These are phyloP conservation scores for Microplitis deprimator DNA, from an alignment of 2,888 invertebrate species.

Conservation along the genomic window DNA sequence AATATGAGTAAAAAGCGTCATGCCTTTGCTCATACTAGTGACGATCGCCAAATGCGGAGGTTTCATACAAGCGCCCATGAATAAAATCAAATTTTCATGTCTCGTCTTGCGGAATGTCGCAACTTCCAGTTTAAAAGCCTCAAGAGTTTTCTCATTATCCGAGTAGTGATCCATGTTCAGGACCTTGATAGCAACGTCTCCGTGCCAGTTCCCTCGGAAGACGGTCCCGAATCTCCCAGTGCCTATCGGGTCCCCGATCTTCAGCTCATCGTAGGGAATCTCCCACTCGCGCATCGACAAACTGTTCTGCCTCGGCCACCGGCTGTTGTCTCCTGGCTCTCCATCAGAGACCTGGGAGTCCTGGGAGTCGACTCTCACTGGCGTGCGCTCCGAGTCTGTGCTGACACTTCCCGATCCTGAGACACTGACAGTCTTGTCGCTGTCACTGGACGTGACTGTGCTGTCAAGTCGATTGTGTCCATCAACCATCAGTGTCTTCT, in stretches of 20 bases:
- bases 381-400: conserved; percentile 87
- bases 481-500: conserved; percentile 74
- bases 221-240: conserved; percentile 95
- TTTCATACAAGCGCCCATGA: conserved; percentile 99
- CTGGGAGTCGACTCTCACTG: conserved; percentile 86
- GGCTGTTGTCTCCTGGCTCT: conserved; percentile 72
- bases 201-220: conserved; percentile 96
- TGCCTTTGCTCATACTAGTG: conserved; percentile 96
- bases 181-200: conserved; percentile 97
- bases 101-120: conserved; percentile 97
- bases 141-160: conserved; percentile 88
- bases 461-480: conserved; percentile 73
- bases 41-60: conserved; percentile 96
- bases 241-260: conserved; percentile 89
- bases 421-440: conserved; percentile 81
- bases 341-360: conserved; percentile 83
- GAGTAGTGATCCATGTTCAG: conserved; percentile 92
- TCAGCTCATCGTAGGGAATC: conserved; percentile 96
- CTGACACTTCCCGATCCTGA: conserved; percentile 82
- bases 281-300: conserved; percentile 96
- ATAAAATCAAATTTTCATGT: conserved; percentile 97
- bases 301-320: conserved; percentile 88
- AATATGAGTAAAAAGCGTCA: conserved; percentile 93
- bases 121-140: conserved; percentile 96
- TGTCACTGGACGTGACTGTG: conserved; percentile 77